These are phyloP conservation scores for Nothura maculosa DNA, from an alignment of 2,797 vertebrate species.

Conservation along the genomic window DNA sequence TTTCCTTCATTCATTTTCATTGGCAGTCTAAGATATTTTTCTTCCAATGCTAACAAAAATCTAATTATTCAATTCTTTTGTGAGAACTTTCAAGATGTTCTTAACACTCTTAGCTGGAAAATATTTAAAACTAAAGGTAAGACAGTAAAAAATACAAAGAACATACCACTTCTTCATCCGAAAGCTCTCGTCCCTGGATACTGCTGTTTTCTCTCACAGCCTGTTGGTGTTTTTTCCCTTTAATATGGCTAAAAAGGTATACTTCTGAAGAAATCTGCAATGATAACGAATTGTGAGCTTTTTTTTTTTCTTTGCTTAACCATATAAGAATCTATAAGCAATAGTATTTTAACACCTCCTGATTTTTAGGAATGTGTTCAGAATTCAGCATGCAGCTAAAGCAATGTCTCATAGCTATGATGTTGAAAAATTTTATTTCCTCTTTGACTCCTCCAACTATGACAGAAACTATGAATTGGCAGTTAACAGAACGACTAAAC, in stretches of 20 bases:
- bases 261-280: slow-evolving; percentile 98
- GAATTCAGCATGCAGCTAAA: not conserved
- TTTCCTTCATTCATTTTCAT: not conserved
- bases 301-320: not conserved
- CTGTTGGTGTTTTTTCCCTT: slow-evolving; percentile 96
- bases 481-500: not conserved
- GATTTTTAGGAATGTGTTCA: not conserved
- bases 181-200: slow-evolving; percentile 97
- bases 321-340: not conserved
- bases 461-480: no score
- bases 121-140: not conserved
- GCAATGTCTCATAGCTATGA: not conserved
- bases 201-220: slow-evolving; percentile 97
- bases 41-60: not conserved
- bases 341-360: not conserved
- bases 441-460: no score
- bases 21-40: not conserved
- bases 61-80: not conserved
- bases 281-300: not conserved
- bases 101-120: not conserved
- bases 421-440: not conserved
- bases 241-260: slow-evolving; percentile 98
- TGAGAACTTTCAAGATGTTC: not conserved
- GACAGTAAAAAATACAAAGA: not conserved
- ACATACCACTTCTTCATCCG: slow-evolving; percentile 98